phyloP scores from a whole-genome alignment of 2,888 invertebrate genomes.

The Nephrotoma appendiculata region DNA sequence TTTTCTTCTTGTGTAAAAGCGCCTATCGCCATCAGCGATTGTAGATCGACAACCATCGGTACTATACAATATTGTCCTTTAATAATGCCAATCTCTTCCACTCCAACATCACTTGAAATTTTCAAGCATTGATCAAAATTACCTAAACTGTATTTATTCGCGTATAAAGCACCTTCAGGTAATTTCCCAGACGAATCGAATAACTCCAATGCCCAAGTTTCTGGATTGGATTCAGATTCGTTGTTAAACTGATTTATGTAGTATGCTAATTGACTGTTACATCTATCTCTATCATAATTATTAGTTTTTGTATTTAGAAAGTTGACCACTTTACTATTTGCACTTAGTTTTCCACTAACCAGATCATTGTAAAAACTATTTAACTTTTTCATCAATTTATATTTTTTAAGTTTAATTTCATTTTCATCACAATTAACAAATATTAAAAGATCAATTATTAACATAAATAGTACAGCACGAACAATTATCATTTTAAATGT shows the following conservation, averaged over 20 bases:
- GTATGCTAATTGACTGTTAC: neutral
- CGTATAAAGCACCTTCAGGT: slow-evolving; percentile 20
- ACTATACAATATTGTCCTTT: slow-evolving; percentile 19
- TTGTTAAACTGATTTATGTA: neutral
- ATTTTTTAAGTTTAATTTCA: neutral
- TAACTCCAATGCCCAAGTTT: neutral
- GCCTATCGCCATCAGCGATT: neutral
- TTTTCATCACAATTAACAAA: neutral
- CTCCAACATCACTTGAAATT: slow-evolving; percentile 7
- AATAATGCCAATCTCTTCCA: slow-evolving; percentile 11
- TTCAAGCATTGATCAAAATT: slow-evolving; percentile 22
- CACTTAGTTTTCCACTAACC: neutral
- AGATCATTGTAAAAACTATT: neutral
- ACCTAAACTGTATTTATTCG: slow-evolving; percentile 19
- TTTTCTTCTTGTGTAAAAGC: neutral
- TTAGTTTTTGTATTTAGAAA: neutral
- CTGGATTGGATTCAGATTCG: neutral
- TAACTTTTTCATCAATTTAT: neutral
- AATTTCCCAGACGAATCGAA: slow-evolving; percentile 23
- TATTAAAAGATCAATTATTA: neutral
- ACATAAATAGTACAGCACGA: too few species aligned
- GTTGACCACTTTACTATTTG: neutral
- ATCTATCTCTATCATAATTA: neutral
- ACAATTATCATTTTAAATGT: too few species aligned
- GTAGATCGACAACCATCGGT: neutral